Evolutionary conservation across 2,888 invertebrate species (phyloP), one percentile per base, ranked within the genome.

Genomic region (Drosophila paranaensis): DNA sequence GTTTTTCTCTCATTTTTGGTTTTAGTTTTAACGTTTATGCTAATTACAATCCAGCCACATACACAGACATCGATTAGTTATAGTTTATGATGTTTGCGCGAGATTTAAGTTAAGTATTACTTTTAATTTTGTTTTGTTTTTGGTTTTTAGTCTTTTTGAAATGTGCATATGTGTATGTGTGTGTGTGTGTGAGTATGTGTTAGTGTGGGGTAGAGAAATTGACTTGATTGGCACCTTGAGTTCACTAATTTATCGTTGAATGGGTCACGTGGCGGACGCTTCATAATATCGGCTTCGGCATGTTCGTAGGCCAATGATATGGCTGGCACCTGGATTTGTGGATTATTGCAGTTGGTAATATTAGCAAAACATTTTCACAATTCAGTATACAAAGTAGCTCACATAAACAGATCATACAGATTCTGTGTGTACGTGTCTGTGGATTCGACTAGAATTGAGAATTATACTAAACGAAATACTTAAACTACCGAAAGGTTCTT

Each of bases 221-320:
- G 88, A 82, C 80, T 77, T 87, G 75, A 82, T 90, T 88, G 91
- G 93, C 93, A 92, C 93, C 93, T 93, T 92, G 93, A 93, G 87
- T 97, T 97, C 93, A 97, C 97, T 93, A 97, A 95, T 95, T 96
- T 96, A 94, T 97, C 97, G 93, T 95, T 95, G 94, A 95, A 94
- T 86, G 96, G 96, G 94, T 97, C 96, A 94, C 97, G 94, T 91
- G 97, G 97, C 90, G 95, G 95, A 92, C 96, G 95, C 94, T 96
- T 96, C 97, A 97, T 97, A 94, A 97, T 97, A 94, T 97, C 97
- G 90, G 95, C 95, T 94, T 97, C 97, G 83, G 97, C 96, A 93
- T 95, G 95, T 94, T 97, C 97, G 93, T 97, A 97, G 92, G 97
- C 96, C 94, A 97, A 94, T 87, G 97, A 97, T 94, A 97, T 97